Evolutionary conservation across 1,140 invertebrate species (phyloP), one percentile per base, ranked within the genome.

Genomic region (Diplogasteroides magnus): DNA sequence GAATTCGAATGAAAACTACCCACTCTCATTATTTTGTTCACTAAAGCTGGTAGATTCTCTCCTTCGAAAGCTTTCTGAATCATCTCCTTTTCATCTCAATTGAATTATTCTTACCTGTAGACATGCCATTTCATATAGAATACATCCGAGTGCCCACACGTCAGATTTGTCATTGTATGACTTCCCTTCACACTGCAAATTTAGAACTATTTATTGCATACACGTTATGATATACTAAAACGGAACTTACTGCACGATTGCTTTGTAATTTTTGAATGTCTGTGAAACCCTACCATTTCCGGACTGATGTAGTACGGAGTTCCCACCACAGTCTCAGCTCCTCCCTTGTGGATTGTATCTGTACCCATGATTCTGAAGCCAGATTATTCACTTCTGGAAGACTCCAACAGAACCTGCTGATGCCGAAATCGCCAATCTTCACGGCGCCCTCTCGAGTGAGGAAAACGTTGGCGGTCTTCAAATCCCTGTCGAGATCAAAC

Each of bases 221-320:
- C 63, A n/a, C n/a, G n/a, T n/a, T n/a, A n/a, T n/a, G n/a, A n/a
- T n/a, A n/a, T n/a, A n/a, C n/a, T n/a, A n/a, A n/a, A n/a, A n/a
- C n/a, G n/a, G n/a, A n/a, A n/a, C n/a, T n/a, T n/a, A n/a, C n/a
- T n/a, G n/a, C n/a, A n/a, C n/a, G n/a, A n/a, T n/a, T n/a, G n/a
- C n/a, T n/a, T n/a, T n/a, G n/a, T n/a, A n/a, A n/a, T n/a, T n/a
- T n/a, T n/a, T n/a, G n/a, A n/a, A n/a, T n/a, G n/a, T n/a, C n/a
- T n/a, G n/a, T n/a, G n/a, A n/a, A n/a, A n/a, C n/a, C 69, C 83
- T 84, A 89, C 89, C 89, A 91, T 91, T 84, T 91, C 90, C 1
- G 90, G 90, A 80, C 89, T 90, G 69, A 91, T 89, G 81, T 91
- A 91, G 83, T 90, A 90, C 1, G 90, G 90, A 19, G 90, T 91